Evolutionary conservation across 2,113 vertebrate species (phyloP), one percentile per base, ranked within the genome.

Genomic region (Capricornis sumatraensis): DNA sequence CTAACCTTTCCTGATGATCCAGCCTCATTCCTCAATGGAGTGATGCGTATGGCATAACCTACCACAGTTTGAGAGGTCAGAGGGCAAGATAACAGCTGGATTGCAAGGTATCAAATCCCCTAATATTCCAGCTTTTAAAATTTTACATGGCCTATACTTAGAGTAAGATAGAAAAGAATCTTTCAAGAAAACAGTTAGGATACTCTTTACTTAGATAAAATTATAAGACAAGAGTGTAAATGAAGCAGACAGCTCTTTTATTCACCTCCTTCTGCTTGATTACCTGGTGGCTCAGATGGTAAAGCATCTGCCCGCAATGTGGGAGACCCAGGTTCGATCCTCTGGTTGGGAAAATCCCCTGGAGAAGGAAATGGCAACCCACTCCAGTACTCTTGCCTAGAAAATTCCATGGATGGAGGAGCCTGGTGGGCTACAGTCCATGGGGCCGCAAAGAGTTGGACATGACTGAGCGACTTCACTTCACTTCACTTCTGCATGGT

Each of bases 1-100:
- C 98, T 98, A 98, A 97, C 95, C 96, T 98, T 95, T 88, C 96
- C 94, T 97, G 97, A 96, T 96, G 94, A 74, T 62, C 64, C 0
- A 0, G 88, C 12, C 47, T 92, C 89, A 28, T 64, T 43, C 95
- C 95, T 91, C 88, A 81, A 95, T 97, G 97, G 91, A 62, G 96
- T 92, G 98, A 95, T 96, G 93, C 97, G 98, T 71, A 85, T 92
- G 60, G 93, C 5, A 16, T 83, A 84, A 67, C 96, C 86, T 86
- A 52, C 91, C 81, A 83, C 83, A 89, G 91, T 71, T 50, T 43
- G 71, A 78, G 93, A 97, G 95, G 86, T 83, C 95, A 84, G 93
- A 50, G 82, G 58, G 93, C 40, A 95, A 96, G 97, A 97, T 79
- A 96, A 78, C 28, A 98, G 92, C 95, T 96, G 95, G 93, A 88